Evolutionary conservation across 2,797 vertebrate genomes (phyloP), one percentile per base, ranked within the genome.

Genomic region (Tamandua tetradactyla): DNA sequence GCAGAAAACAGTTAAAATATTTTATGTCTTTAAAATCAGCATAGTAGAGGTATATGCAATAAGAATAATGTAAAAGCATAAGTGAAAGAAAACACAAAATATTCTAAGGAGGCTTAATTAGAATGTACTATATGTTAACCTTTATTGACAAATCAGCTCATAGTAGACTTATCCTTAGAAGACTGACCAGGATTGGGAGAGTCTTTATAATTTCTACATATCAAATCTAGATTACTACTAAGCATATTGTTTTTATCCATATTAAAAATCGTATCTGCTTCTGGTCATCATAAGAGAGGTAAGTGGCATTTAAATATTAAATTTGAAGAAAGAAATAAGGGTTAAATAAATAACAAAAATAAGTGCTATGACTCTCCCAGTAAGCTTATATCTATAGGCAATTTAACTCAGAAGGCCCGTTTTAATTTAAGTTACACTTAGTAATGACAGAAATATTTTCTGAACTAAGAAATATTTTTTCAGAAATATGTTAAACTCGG

Each of bases 261-360:
- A 71, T 80, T 61, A 55, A 90, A 88, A 86, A 90, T 86, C 4
- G 1, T 85, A 44, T 72, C 37, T 76, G 69, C 40, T 86, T 83
- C 59, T 72, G 15, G 37, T 47, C 30, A 40, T 9, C 35, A 74
- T 68, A 23, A 22, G n/a, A 91, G 32, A 40, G 5, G 59, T 61
- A 61, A n/a, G 9, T 35, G 91, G 32, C 84, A 79, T 94, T 95
- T 94, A 94, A 92, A 87, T 91, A 93, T 55, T 86, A 91, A 91
- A 47, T 78, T 64, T 72, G 69, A 94, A 83, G 81, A 94, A 71
- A 61, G 42, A 82, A 91, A 74, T 89, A 42, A 47, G 12, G 23
- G 17, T 90, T 30, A 95, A 82, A 93, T 93, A 85, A 83, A 42
- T 75, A 78, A 1, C 64, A 84, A 83, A 30, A 78, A 83, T 59